Conservation (phyloP, 2,888 invertebrate species). For the Ceratothoa steindachneri region DNA sequence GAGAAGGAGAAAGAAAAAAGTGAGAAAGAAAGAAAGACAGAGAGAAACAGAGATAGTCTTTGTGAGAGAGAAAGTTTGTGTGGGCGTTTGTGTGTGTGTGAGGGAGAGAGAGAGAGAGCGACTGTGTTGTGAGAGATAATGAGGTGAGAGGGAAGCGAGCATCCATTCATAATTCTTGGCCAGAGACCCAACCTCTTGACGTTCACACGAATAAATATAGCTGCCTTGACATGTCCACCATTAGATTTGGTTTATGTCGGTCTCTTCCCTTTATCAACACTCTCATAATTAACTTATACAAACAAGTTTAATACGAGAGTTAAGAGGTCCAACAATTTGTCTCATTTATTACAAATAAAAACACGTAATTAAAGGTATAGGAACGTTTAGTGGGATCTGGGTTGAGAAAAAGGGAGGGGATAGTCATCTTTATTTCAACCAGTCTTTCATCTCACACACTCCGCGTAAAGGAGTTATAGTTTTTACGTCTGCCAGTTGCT, state of each 20-base stretch:
- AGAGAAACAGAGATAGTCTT: neutral
- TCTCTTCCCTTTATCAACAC: neutral
- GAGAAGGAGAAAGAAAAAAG: neutral
- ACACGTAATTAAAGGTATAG: neutral
- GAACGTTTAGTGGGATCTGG: neutral
- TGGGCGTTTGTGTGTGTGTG: neutral
- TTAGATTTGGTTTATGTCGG: neutral
- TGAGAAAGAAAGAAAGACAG: neutral
- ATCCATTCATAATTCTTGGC: no score
- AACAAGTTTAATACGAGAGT: neutral
- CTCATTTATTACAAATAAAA: conserved; percentile 2
- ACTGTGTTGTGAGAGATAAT: no score
- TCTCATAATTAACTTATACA: neutral
- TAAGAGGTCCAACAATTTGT: neutral
- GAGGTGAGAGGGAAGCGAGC: no score
- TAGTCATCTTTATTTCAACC: no score
- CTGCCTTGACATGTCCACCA: neutral
- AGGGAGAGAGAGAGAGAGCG: neutral
- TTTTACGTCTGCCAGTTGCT: no score
- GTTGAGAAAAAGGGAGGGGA: neutral
- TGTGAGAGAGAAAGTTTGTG: neutral
- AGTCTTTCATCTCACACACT: no score
- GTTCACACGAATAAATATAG: neutral
- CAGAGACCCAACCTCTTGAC: neutral
- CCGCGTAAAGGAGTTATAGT: no score